Base-by-base conservation (phyloP, 1,140 invertebrate species). In the Pogonomyrmex californicus region DNA sequence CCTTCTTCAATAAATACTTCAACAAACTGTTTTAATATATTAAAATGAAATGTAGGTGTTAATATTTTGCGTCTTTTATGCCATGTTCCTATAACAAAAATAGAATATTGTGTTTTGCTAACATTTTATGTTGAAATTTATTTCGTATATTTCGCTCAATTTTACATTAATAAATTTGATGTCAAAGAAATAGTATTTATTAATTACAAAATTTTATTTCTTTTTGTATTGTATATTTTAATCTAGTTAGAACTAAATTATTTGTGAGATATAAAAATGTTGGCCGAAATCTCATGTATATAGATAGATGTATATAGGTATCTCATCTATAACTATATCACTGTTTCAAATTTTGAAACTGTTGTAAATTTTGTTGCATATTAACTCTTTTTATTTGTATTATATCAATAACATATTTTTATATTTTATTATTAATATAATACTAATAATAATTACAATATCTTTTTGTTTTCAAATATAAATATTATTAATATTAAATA, bases 31-130 rank as follows among this genome's bases (percentile, higher is more conserved):
- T 97, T 96, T 0, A 99, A 95, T 79, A 99, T 98, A 90, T 97
- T 97, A 93, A 99, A 99, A 94, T 99, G 98, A 94, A 99, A 99
- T 0, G 98, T 97, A 1, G 98, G 98, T 0, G 98, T 99, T 1
- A 99, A 93, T 54, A 99, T 95, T 95, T 98, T 98, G 73, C 98
- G 96, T n/a, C 98, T 95, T 0, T 93, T 91, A 65, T 96, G 96
- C 98, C 98, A 99, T 95, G 98, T 98, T 12, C 98, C 98, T 97
- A 1, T 49, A 83, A 47, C 0, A 68, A 68, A 68, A 14, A 12
- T 44, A 12, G 2, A 79, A 47, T 14, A 75, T 12, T 4, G 6
- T 41, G n/a, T 3, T 23, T 23, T 5, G 4, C 0, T 41, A 47
- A 47, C 30, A 44, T 47, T 1, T 1, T 2, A 44, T 5, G 30